Evolutionary conservation across 2,888 invertebrate species (phyloP).

Genomic region (Hedychridium roseum): DNA sequence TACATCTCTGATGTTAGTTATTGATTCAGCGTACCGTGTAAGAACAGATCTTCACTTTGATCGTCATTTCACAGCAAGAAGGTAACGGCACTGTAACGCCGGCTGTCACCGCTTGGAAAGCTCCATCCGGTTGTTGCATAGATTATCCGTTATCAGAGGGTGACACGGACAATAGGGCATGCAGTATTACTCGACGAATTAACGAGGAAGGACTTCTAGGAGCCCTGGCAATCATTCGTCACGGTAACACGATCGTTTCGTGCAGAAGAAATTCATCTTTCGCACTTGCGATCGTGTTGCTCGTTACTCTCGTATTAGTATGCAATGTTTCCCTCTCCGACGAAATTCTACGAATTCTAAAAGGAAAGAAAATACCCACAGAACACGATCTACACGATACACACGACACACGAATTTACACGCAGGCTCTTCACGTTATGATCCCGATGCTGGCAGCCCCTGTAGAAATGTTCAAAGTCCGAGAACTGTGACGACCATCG

Average conservation of each 20-base stretch:
- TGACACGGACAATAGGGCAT: constrained; percentile 43
- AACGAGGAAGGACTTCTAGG: constrained; percentile 32
- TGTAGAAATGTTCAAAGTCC: constrained; percentile 20
- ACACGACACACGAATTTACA: constrained; percentile 24
- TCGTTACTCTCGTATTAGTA: constrained; percentile 48
- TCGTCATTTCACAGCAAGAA: background rate
- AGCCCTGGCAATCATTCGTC: constrained; percentile 19
- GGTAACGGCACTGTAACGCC: constrained; percentile 2
- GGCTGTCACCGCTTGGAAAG: constrained; percentile 18
- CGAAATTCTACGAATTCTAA: constrained; percentile 36
- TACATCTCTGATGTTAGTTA: no score
- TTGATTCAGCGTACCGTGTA: no score
- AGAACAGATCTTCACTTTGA: no score
- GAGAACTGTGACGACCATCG: constrained; percentile 15
- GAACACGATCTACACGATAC: constrained; percentile 16
- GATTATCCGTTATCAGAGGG: constrained; percentile 55
- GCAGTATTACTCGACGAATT: constrained; percentile 26
- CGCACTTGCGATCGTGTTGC: constrained; percentile 19
- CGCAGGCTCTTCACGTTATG: constrained; percentile 45
- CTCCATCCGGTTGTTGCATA: constrained; percentile 45
- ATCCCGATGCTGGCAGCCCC: constrained; percentile 29
- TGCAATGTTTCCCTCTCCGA: constrained; percentile 53
- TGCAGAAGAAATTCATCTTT: background rate
- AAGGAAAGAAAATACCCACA: constrained; percentile 12
- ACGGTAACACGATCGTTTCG: background rate